Percentiles rank a stretch among this genome's conserved stretches.
These are phyloP conservation scores for Onychorhynchus coronatus DNA, from an alignment of 2,113 vertebrate species.

Conservation along the genomic window DNA sequence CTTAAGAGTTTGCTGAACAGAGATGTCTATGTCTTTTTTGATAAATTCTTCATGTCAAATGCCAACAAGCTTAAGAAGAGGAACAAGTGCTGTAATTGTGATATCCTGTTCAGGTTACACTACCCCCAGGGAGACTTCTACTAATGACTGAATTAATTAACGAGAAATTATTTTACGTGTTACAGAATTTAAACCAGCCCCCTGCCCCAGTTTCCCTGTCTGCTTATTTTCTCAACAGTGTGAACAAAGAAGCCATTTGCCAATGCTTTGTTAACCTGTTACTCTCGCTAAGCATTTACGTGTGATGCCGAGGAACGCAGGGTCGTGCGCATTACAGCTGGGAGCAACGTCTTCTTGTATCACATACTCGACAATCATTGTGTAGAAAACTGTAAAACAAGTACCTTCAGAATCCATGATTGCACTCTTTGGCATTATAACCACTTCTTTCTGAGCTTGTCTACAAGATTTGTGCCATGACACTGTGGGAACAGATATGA, in stretches of 20 bases:
- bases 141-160: conserved; percentile 59
- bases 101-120: conserved; percentile 61
- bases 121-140: conserved; percentile 20
- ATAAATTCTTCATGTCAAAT: conserved; percentile 53
- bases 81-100: conserved; percentile 31
- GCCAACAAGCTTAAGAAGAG: neutral
- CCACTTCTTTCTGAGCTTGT: conserved; percentile 19
- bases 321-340: conserved; percentile 34
- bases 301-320: neutral
- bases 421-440: conserved; percentile 26
- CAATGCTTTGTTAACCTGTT: conserved; percentile 61
- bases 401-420: conserved; percentile 38
- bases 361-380: conserved; percentile 35
- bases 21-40: conserved; percentile 9
- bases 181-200: conserved; percentile 38
- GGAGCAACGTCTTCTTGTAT: conserved; percentile 56
- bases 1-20: neutral
- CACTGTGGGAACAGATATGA: conserved; percentile 3
- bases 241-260: conserved; percentile 63
- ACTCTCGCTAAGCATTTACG: neutral
- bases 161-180: conserved; percentile 9
- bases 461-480: conserved; percentile 24
- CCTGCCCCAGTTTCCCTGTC: neutral
- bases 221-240: neutral
- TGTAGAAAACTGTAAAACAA: conserved; percentile 68